A percentile compares a stretch with the other conserved stretches of the same genome.
Evolutionary conservation across 2,797 vertebrate genomes (phyloP).

Genomic region (Phrynocephalus vlangalii): DNA sequence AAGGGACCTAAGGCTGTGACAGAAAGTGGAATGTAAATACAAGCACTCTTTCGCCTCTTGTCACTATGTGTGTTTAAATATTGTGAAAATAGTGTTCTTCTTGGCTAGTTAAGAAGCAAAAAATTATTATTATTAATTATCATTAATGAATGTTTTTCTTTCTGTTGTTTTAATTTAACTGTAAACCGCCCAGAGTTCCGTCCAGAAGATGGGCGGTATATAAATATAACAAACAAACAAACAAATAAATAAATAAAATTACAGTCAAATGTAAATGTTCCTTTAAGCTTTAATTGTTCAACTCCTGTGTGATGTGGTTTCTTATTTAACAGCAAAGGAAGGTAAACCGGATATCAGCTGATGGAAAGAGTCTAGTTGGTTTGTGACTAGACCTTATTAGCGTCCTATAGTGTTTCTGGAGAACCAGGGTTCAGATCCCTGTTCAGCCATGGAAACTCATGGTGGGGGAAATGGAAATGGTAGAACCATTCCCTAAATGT

Average conservation of each 20-base stretch:
- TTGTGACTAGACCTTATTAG: neutral
- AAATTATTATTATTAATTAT: neutral
- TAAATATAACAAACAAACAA: too few species aligned
- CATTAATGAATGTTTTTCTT: too few species aligned
- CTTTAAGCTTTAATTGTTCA: neutral
- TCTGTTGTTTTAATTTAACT: too few species aligned
- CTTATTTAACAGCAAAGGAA: neutral
- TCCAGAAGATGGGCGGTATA: too few species aligned
- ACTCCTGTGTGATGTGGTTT: neutral
- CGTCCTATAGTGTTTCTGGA: neutral
- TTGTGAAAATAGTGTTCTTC: neutral
- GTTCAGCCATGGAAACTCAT: too few species aligned
- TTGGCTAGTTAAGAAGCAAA: constrained; percentile 7
- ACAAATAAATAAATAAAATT: neutral
- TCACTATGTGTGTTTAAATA: neutral
- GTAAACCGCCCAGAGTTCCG: too few species aligned
- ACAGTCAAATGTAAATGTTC: neutral
- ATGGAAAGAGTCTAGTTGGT: neutral
- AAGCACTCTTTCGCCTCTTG: neutral
- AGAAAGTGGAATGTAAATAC: neutral
- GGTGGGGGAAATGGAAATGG: too few species aligned
- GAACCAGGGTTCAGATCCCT: too few species aligned
- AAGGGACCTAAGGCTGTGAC: neutral
- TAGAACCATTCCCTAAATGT: too few species aligned
- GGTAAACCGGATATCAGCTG: neutral